phyloP scores from a whole-genome alignment of 2,113 vertebrate species.

The Lycocorax pyrrhopterus region DNA sequence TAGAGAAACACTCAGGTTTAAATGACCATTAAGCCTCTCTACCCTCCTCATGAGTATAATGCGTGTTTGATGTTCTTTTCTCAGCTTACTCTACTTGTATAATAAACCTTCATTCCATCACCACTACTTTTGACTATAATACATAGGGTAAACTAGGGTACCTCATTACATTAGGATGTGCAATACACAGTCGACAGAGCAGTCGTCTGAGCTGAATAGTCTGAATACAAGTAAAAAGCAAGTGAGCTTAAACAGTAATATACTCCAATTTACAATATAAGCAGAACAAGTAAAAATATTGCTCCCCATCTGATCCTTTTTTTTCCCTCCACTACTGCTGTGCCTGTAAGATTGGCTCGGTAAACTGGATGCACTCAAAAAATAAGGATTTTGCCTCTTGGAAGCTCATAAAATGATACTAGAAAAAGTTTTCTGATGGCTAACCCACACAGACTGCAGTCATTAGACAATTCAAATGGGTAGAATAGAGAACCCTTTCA shows the following conservation, averaged over 20 bases:
- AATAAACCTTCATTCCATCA: slow-evolving; percentile 27
- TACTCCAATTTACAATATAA: slow-evolving; percentile 34
- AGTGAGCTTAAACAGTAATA: slow-evolving; percentile 21
- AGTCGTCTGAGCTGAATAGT: slow-evolving; percentile 31
- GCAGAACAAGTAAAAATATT: slow-evolving; percentile 47
- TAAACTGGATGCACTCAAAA: slow-evolving; percentile 65
- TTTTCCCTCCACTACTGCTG: background rate
- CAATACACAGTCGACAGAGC: slow-evolving; percentile 32
- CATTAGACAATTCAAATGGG: slow-evolving; percentile 43
- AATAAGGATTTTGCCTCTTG: slow-evolving; percentile 72
- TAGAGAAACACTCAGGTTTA: slow-evolving; percentile 31
- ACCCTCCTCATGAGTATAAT: slow-evolving; percentile 30
- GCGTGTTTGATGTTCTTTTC: slow-evolving; percentile 22
- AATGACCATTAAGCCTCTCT: slow-evolving; percentile 4
- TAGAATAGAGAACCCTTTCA: slow-evolving; percentile 67
- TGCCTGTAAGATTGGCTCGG: slow-evolving; percentile 50
- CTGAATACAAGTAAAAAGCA: slow-evolving; percentile 43
- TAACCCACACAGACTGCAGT: slow-evolving; percentile 68
- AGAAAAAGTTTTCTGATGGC: slow-evolving; percentile 65
- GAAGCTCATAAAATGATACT: slow-evolving; percentile 75
- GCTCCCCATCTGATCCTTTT: slow-evolving; percentile 29
- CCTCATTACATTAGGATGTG: slow-evolving; percentile 56
- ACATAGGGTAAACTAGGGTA: slow-evolving; percentile 53
- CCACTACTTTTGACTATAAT: slow-evolving; percentile 58
- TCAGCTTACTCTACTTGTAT: slow-evolving; percentile 26